These are phyloP conservation scores for Scomber colias DNA, from an alignment of 2,113 vertebrate genomes.

Conservation along the genomic window DNA sequence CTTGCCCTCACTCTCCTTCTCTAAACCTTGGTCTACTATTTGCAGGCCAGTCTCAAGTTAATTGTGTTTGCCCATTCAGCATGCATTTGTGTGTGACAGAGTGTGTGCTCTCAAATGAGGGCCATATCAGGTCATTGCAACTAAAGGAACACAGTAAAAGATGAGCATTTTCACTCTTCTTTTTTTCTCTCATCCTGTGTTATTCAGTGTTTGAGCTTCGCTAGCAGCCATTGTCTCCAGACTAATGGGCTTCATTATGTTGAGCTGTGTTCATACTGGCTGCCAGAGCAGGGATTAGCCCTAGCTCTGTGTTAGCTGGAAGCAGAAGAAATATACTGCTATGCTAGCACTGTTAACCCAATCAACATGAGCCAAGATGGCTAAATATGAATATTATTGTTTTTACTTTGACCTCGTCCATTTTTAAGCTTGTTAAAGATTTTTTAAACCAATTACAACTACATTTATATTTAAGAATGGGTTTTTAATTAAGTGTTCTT, in stretches of 20 bases:
- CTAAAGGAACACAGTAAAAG: constrained; percentile 44
- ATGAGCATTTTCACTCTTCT: constrained; percentile 18
- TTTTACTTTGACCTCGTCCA: constrained; percentile 2
- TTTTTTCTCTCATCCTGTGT: constrained; percentile 35
- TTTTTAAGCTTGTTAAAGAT: not conserved
- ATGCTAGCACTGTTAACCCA: constrained; percentile 63
- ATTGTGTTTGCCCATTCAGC: constrained; percentile 65
- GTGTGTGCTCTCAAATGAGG: constrained; percentile 16
- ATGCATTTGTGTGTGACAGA: constrained; percentile 5
- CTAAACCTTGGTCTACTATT: constrained; percentile 31
- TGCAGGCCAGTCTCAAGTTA: constrained; percentile 55
- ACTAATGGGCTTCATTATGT: constrained; percentile 83
- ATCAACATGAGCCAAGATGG: constrained; percentile 37
- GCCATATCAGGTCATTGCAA: constrained; percentile 36
- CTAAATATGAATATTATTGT: constrained; percentile 34
- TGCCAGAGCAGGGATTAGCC: constrained; percentile 76
- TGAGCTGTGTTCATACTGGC: constrained; percentile 68
- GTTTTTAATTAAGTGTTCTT: not conserved
- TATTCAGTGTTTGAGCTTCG: constrained; percentile 57
- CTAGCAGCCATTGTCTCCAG: constrained; percentile 75
- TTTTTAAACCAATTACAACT: not conserved
- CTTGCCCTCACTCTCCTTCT: constrained; percentile 9
- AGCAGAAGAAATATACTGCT: constrained; percentile 66
- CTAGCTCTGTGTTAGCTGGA: constrained; percentile 63
- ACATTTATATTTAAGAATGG: not conserved